A percentile compares a stretch with the other conserved stretches of the same genome.
Evolutionary conservation across 2,797 vertebrate species (phyloP).

Genomic region (Semotilus atromaculatus): DNA sequence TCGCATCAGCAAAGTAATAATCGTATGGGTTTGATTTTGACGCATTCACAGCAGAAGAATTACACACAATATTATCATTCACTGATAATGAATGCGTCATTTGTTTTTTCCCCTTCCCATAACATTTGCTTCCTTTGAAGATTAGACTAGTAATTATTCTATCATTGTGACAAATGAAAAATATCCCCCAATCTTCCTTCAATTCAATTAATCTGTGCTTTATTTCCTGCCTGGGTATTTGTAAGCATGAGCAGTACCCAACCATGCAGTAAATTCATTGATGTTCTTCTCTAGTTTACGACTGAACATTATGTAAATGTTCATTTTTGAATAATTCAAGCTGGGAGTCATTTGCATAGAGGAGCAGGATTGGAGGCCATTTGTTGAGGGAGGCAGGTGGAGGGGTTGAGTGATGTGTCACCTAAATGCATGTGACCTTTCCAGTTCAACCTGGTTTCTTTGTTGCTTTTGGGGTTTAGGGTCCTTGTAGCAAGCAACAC

Average conservation of each 20-base stretch:
- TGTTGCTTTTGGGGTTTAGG: constrained; percentile 12
- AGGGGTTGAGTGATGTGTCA: constrained; percentile 54
- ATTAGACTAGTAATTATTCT: constrained; percentile 60
- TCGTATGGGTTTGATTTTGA: constrained; percentile 2
- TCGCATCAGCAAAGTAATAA: constrained; percentile 25
- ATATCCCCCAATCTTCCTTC: constrained; percentile 57
- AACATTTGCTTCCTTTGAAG: constrained; percentile 61
- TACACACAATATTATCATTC: constrained; percentile 33
- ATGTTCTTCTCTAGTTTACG: constrained; percentile 61
- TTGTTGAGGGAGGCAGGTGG: constrained; percentile 49
- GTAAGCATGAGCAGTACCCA: constrained; percentile 60
- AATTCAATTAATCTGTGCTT: constrained; percentile 59
- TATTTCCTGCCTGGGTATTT: constrained; percentile 58
- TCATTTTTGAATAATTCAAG: constrained; percentile 62
- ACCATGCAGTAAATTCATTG: constrained; percentile 62
- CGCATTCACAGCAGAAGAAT: constrained; percentile 8
- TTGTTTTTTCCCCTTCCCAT: constrained; percentile 47
- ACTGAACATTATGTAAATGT: constrained; percentile 63
- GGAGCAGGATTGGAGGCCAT: constrained; percentile 47
- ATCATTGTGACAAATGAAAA: constrained; percentile 60
- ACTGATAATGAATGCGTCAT: constrained; percentile 46
- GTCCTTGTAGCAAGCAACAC: constrained; percentile 32
- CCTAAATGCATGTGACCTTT: constrained; percentile 56
- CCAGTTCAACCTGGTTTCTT: constrained; percentile 28
- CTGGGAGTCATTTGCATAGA: constrained; percentile 54